Conservation (phyloP, 2,113 vertebrate species). For the Alethe castanea region DNA sequence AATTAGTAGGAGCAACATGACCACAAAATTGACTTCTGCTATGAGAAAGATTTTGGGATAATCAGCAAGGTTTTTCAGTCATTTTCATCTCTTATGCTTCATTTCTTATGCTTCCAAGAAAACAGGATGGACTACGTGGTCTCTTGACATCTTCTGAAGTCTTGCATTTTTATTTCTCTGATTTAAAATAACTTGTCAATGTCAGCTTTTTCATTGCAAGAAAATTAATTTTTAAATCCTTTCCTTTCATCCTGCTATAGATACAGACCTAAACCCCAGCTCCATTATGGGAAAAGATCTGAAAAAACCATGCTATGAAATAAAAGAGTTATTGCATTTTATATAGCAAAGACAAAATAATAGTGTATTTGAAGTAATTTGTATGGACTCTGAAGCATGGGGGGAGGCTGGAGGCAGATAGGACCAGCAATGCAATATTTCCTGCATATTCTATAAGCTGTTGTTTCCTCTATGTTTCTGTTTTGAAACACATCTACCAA, state of each 20-base stretch:
- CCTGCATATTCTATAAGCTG: background rate
- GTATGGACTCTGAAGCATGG: background rate
- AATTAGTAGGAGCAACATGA: background rate
- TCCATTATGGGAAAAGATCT: background rate
- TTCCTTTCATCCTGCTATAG: background rate
- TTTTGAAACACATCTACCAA: background rate
- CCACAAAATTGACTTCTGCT: background rate
- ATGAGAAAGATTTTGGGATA: background rate
- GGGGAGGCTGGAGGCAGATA: background rate
- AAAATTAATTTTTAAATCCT: background rate
- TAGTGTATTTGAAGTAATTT: background rate
- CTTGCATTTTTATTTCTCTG: background rate
- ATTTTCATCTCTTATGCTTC: background rate
- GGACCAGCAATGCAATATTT: background rate
- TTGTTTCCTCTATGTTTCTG: background rate
- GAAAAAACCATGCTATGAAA: background rate
- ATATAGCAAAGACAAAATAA: background rate
- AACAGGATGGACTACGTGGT: background rate
- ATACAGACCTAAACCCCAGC: background rate
- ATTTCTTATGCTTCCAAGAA: background rate
- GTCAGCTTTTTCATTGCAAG: background rate
- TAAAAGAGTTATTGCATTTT: background rate
- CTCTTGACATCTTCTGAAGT: background rate
- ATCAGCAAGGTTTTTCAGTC: background rate
- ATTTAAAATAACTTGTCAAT: background rate